phyloP scores from a whole-genome alignment of 2,888 invertebrate species.

The Horisme vitalbata region DNA sequence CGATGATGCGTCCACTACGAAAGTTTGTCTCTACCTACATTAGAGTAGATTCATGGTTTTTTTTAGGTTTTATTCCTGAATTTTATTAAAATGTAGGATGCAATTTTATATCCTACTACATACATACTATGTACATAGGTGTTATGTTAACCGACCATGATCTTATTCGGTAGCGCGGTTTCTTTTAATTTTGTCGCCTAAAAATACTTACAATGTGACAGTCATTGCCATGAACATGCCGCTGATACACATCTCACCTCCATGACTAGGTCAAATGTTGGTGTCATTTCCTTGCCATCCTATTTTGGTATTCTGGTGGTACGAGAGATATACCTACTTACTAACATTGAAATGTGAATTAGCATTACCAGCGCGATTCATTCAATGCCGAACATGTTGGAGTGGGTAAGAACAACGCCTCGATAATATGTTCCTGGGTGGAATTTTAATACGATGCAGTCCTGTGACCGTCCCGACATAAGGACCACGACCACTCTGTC shows the following conservation, averaged over 20 bases:
- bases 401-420: slow-evolving; percentile 5
- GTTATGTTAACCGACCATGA: too few relatives aligned
- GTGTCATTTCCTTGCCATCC: slow-evolving; percentile 27
- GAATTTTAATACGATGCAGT: slow-evolving; percentile 32
- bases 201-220: background rate
- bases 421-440: slow-evolving; percentile 17
- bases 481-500: too few relatives aligned
- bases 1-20: too few relatives aligned
- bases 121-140: too few relatives aligned
- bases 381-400: slow-evolving; percentile 38
- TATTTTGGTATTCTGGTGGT: slow-evolving; percentile 47
- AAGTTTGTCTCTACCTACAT: too few relatives aligned
- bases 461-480: too few relatives aligned
- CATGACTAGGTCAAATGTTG: slow-evolving; percentile 28
- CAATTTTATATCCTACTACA: too few relatives aligned
- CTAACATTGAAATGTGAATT: slow-evolving; percentile 50
- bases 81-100: too few relatives aligned
- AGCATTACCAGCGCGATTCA: slow-evolving; percentile 43
- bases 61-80: too few relatives aligned
- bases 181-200: background rate
- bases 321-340: slow-evolving; percentile 37
- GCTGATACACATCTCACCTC: slow-evolving; percentile 28
- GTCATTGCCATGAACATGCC: slow-evolving; percentile 5
- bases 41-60: too few relatives aligned
- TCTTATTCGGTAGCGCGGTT: too few relatives aligned